Evolutionary conservation across 2,888 invertebrate genomes (phyloP).

Genomic region (Cristatella mucedo): DNA sequence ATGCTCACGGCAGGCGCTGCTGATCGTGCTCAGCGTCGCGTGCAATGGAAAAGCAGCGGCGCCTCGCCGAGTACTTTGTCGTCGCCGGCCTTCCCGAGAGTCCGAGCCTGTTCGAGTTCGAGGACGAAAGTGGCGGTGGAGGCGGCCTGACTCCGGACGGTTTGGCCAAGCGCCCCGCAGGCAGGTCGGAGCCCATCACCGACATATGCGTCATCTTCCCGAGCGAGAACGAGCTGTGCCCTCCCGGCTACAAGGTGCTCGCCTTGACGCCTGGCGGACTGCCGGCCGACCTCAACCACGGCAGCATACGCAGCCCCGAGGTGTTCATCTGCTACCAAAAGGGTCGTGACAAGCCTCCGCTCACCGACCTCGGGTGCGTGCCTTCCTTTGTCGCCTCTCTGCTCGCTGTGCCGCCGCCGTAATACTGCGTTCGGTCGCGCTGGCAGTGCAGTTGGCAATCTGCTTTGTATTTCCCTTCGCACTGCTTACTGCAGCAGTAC

Average conservation of each 20-base stretch:
- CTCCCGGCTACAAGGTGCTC: slow-evolving; percentile 26
- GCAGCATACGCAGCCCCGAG: slow-evolving; percentile 77
- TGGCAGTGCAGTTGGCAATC: no score
- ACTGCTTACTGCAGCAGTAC: no score
- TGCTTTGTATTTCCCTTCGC: no score
- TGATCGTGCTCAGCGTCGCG: no score
- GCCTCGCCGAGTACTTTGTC: slow-evolving; percentile 91
- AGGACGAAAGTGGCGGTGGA: slow-evolving; percentile 57
- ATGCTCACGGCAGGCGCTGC: no score
- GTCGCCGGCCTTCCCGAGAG: slow-evolving; percentile 80
- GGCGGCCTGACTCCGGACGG: slow-evolving; percentile 60
- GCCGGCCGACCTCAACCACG: slow-evolving; percentile 89
- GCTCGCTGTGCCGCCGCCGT: no score
- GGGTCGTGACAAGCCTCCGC: slow-evolving; percentile 81
- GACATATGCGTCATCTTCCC: slow-evolving; percentile 85
- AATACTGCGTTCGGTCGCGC: no score
- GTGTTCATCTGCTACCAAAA: slow-evolving; percentile 80
- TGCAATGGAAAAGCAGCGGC: no score
- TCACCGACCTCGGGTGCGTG: slow-evolving; percentile 81
- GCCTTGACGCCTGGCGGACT: slow-evolving; percentile 47
- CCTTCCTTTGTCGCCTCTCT: no score
- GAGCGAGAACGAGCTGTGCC: slow-evolving; percentile 58
- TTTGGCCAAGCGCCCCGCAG: slow-evolving; percentile 55
- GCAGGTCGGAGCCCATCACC: slow-evolving; percentile 64
- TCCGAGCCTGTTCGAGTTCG: slow-evolving; percentile 48